Evolutionary conservation across 2,113 vertebrate genomes (phyloP).

Genomic region (Antigone vipio): DNA sequence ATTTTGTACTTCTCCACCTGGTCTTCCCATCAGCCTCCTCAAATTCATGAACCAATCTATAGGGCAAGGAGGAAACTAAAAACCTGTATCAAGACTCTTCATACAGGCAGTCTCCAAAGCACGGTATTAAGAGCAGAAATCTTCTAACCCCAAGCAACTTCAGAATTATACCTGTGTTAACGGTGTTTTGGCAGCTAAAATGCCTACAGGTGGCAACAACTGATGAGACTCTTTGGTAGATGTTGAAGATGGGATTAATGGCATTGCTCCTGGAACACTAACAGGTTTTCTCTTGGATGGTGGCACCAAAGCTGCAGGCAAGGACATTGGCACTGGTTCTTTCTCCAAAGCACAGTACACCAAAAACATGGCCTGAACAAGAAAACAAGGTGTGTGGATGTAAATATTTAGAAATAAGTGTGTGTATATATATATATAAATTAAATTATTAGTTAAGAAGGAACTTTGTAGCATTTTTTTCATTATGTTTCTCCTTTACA

Average conservation of each 20-base stretch:
- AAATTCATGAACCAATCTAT: not conserved
- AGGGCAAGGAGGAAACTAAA: not conserved
- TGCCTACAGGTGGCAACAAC: slow-evolving; percentile 78
- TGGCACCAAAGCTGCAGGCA: slow-evolving; percentile 90
- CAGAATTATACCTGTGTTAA: slow-evolving; percentile 68
- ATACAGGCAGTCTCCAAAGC: not conserved
- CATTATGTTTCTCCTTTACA: not conserved
- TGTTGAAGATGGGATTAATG: slow-evolving; percentile 81
- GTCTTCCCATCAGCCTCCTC: not conserved
- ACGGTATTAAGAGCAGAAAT: not conserved
- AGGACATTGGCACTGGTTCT: slow-evolving; percentile 93
- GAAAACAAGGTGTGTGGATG: not conserved
- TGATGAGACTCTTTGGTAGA: slow-evolving; percentile 84
- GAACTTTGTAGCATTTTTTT: not conserved
- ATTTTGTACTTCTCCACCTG: not conserved
- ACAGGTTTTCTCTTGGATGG: slow-evolving; percentile 92
- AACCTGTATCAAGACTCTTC: not conserved
- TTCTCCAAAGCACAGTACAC: slow-evolving; percentile 97
- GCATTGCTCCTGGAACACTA: slow-evolving; percentile 76
- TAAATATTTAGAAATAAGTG: not conserved
- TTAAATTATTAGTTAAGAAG: not conserved
- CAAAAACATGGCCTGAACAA: slow-evolving; percentile 93
- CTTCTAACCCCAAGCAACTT: not conserved
- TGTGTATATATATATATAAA: too few relatives aligned
- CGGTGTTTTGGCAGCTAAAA: slow-evolving; percentile 77